Evolutionary conservation across 2,113 vertebrate genomes (phyloP).

Genomic region (Chaetodon auriga): DNA sequence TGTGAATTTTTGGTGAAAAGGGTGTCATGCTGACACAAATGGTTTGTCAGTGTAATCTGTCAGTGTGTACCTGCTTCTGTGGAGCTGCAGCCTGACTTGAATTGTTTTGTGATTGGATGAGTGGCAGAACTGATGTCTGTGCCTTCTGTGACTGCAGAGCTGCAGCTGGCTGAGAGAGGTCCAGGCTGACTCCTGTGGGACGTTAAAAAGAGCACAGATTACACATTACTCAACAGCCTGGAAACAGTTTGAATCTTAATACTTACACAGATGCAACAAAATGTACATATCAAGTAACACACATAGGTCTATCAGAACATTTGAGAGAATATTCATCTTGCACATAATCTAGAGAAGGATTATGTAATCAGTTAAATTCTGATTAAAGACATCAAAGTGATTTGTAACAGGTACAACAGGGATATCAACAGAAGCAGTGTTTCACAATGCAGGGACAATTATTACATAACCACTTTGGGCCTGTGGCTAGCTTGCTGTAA

Average conservation of each 20-base stretch:
- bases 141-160: slow-evolving; percentile 85
- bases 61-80: slow-evolving; percentile 76
- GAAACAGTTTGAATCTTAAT: not conserved
- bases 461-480: slow-evolving; percentile 33
- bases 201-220: slow-evolving; percentile 27
- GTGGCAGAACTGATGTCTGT: slow-evolving; percentile 73
- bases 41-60: not conserved
- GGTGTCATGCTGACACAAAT: not conserved
- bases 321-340: not conserved
- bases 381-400: slow-evolving; percentile 1
- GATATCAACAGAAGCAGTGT: not conserved
- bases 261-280: slow-evolving; percentile 1
- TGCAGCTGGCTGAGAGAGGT: slow-evolving; percentile 83
- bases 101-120: slow-evolving; percentile 68
- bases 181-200: slow-evolving; percentile 80
- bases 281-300: slow-evolving; percentile 1
- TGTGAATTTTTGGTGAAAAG: not conserved
- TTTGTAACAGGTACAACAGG: slow-evolving; percentile 14
- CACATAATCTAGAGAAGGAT: not conserved
- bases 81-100: slow-evolving; percentile 55
- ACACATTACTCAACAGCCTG: slow-evolving; percentile 27
- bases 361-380: not conserved
- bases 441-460: slow-evolving; percentile 5
- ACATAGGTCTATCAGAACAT: not conserved
- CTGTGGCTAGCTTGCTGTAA: slow-evolving; percentile 39